Base-by-base conservation (phyloP, 1,140 invertebrate genomes). In the Eriocheir sinensis region DNA sequence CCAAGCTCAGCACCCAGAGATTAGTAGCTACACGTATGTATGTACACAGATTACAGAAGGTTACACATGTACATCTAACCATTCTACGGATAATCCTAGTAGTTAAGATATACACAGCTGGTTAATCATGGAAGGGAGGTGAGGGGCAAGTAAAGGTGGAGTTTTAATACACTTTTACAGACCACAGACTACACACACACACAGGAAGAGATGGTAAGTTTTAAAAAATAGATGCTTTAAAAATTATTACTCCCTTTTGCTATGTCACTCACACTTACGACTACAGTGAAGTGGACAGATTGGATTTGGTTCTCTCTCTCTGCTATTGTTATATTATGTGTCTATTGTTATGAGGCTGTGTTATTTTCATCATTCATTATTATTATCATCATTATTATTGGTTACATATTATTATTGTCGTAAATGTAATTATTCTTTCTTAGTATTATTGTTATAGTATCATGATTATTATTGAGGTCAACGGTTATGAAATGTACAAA, bases 151-250 rank as follows among this genome's bases (percentile, higher is more conserved):
- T n/a, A 72, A n/a, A 72, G 53, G 27, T 72, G 60, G 60, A n/a
- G 60, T 72, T 72, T n/a, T n/a, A 72, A n/a, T 72, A 12, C 60
- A 72, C 60, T n/a, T n/a, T n/a, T n/a, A 72, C 21, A 72, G 60
- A 72, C 21, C 60, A 72, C 21, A 72, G 60, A n/a, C 60, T 72
- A 1, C n/a, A 72, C 60, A 72, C 60, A 72, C 60, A n/a, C 60
- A n/a, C 27, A 4, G n/a, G 27, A n/a, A 4, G 27, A 15, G 4
- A 8, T 4, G 15, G 44, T 72, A 4, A n/a, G n/a, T 21, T n/a
- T 72, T n/a, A 72, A 72, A 15, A 72, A 72, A 72, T 72, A n/a
- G n/a, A 72, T 72, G 60, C 60, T 72, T 72, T 72, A 72, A 72
- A 72, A 72, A 72, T 15, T 8, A 72, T 15, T 8, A 48, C 21